Base-by-base conservation (phyloP, 2,888 invertebrate genomes). In the Prenolepis imparis region DNA sequence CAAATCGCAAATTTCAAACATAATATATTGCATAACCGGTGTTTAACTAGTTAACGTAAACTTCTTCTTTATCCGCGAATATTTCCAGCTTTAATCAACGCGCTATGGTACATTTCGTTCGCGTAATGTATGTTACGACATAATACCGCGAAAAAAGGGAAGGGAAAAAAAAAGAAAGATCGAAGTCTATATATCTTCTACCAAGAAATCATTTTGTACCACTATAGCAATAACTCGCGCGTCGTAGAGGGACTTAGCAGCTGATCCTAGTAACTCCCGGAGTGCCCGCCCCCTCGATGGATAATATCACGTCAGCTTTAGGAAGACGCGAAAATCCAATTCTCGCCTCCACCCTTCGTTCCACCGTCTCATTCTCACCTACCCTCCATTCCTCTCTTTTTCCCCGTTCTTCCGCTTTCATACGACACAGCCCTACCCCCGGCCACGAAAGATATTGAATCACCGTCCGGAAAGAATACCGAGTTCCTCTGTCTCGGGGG, bases 401-500 rank as follows among this genome's bases (percentile, higher is more conserved):
- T 52, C 41, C 41, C 36, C 68, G 41, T 28, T 44, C 44, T 36
- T 9, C 21, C 12, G 44, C 64, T 64, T 75, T 75, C 82, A 59
- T 57, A 44, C 75, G 78, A 78, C 70, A 48, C 32, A 67, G 59
- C 41, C 57, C 57, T 68, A 18, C 21, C 24, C n/a, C 21, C 68
- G 52, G 73, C 72, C 84, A 18, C 68, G 82, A 68, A 78, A 83
- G 84, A 84, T 84, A 84, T 84, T 83, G 84, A 84, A 84, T 84
- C 83, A 72, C 77, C 84, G 68, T 67, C 48, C 82, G 84, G 75
- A 83, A 83, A 83, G 84, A 84, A 84, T 84, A 83, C 75, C 55
- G 83, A 72, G 77, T 83, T 66, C 72, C 81, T 83, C 84, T 83
- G 78, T 85, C 83, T 83, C 78, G 44, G 21, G 41, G 63, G 72